A percentile compares a stretch with the other conserved stretches of the same genome.
These are phyloP conservation scores for Semotilus atromaculatus DNA, from an alignment of 2,797 vertebrate species.

Conservation along the genomic window DNA sequence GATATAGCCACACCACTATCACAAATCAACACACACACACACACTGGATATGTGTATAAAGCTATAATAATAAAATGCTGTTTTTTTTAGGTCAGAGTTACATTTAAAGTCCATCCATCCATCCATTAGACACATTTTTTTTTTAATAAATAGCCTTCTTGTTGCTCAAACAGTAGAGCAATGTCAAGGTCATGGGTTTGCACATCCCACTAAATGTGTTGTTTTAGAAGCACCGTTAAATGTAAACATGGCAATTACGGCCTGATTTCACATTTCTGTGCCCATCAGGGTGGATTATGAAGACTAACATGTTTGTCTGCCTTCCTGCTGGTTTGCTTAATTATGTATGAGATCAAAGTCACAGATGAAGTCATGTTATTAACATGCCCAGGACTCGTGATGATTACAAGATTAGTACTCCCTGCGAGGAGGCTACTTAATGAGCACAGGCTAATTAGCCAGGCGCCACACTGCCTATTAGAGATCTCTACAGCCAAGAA, in stretches of 20 bases:
- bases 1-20: background rate
- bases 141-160: no score
- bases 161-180: no score
- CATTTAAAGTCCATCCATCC: background rate
- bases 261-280: slow-evolving; percentile 10
- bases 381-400: slow-evolving; percentile 44
- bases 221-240: slow-evolving; percentile 16
- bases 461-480: slow-evolving; percentile 6
- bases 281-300: slow-evolving; percentile 14
- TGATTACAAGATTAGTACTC: slow-evolving; percentile 46
- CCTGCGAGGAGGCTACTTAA: slow-evolving; percentile 31
- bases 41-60: background rate
- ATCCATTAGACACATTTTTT: background rate
- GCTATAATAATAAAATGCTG: background rate
- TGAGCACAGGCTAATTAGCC: slow-evolving; percentile 55
- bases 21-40: background rate
- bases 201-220: background rate
- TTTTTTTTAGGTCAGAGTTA: background rate
- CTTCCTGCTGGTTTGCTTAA: slow-evolving; percentile 48
- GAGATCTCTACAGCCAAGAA: background rate
- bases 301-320: slow-evolving; percentile 34
- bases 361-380: slow-evolving; percentile 43
- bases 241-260: background rate
- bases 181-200: no score
- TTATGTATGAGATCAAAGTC: slow-evolving; percentile 51